Evolutionary conservation across 2,888 invertebrate species (phyloP).

Genomic region (Drosophila neotestacea): DNA sequence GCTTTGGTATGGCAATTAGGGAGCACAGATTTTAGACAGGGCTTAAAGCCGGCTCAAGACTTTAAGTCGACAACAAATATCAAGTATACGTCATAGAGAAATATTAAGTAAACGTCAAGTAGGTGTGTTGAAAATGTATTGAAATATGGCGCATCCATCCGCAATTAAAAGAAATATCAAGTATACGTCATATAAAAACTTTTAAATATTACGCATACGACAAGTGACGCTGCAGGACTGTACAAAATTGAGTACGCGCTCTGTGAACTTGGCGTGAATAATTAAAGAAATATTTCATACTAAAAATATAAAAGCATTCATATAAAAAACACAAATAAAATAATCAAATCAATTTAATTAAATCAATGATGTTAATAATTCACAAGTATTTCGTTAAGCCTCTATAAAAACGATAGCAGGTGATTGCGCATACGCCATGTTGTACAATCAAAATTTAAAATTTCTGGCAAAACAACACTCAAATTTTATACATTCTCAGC

Average conservation of each 20-base stretch:
- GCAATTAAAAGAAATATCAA: slow-evolving; percentile 4
- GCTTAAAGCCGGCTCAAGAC: neutral
- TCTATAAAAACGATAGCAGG: neutral
- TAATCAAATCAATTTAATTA: neutral
- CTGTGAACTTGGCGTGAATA: neutral
- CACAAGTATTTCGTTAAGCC: neutral
- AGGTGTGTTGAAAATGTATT: neutral
- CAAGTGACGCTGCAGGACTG: neutral
- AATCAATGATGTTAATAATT: slow-evolving; percentile 2
- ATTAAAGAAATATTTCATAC: neutral
- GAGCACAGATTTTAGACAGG: slow-evolving; percentile 13
- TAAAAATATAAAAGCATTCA: neutral
- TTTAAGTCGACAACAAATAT: slow-evolving; percentile 5
- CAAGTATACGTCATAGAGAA: slow-evolving; percentile 6
- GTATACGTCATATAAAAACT: neutral
- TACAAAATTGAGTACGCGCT: neutral
- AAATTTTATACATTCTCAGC: slow-evolving; percentile 6
- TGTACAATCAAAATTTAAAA: slow-evolving; percentile 2
- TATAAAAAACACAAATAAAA: neutral
- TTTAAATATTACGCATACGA: slow-evolving; percentile 1
- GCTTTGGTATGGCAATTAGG: slow-evolving; percentile 46
- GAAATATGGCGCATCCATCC: neutral
- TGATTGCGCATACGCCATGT: slow-evolving; percentile 21
- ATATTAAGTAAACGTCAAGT: slow-evolving; percentile 14
- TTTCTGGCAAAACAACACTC: neutral